phyloP scores from a whole-genome alignment of 2,113 vertebrate genomes.

The Rhegmatorhina hoffmannsi region DNA sequence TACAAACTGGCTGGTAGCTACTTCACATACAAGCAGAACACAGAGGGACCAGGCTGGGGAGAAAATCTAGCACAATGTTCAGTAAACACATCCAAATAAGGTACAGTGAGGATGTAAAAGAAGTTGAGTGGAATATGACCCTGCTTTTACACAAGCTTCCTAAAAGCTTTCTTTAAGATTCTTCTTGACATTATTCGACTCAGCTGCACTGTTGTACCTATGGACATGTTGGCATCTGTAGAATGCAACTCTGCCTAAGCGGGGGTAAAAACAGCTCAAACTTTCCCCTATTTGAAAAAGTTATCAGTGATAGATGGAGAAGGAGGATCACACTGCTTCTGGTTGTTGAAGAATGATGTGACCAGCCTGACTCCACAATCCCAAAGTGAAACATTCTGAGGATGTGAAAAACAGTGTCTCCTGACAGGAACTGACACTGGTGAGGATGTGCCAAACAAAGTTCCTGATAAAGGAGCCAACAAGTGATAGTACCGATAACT shows the following conservation, averaged over 20 bases:
- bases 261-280: neutral
- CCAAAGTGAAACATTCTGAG: neutral
- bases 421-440: neutral
- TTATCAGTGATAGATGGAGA: neutral
- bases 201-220: neutral
- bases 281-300: neutral
- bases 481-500: neutral
- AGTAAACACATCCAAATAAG: neutral
- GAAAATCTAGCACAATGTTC: neutral
- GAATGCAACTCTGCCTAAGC: neutral
- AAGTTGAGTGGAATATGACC: neutral
- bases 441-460: neutral
- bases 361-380: neutral
- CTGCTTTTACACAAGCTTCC: neutral
- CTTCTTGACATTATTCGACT: neutral
- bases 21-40: neutral
- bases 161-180: neutral
- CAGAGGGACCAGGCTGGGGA: neutral
- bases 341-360: neutral
- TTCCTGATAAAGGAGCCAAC: neutral
- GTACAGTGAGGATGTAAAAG: neutral
- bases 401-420: neutral
- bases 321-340: neutral
- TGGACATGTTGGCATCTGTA: rapidly evolving
- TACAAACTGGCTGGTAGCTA: neutral